These are phyloP conservation scores for Limnephilus rhombicus DNA, from an alignment of 2,888 invertebrate genomes.

Conservation along the genomic window DNA sequence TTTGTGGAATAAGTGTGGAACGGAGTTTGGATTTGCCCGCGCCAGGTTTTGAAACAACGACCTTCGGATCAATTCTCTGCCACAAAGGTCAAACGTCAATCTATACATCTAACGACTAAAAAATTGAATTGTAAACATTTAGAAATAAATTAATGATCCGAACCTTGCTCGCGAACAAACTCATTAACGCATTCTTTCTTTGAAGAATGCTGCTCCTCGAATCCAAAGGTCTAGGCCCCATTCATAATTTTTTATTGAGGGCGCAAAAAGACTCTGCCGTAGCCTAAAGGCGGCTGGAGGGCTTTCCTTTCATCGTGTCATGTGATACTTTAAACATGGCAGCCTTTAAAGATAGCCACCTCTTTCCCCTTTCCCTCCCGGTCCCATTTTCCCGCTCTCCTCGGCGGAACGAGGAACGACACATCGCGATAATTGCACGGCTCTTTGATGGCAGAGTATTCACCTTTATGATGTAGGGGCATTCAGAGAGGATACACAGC, in stretches of 20 bases:
- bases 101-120: not conserved
- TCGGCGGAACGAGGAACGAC: constrained; percentile 47
- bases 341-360: constrained; percentile 44
- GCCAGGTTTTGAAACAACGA: not conserved
- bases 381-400: constrained; percentile 33
- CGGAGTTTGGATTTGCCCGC: too few species aligned
- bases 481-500: constrained; percentile 26
- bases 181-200: constrained; percentile 34
- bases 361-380: constrained; percentile 28
- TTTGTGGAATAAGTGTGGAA: too few species aligned
- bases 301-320: constrained; percentile 52
- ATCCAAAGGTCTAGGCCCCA: constrained; percentile 39
- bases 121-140: not conserved
- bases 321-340: constrained; percentile 54
- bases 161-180: constrained; percentile 9
- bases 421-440: constrained; percentile 64
- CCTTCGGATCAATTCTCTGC: not conserved
- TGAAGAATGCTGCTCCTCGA: constrained; percentile 37
- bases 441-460: constrained; percentile 63
- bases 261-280: constrained; percentile 48
- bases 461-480: constrained; percentile 62
- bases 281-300: constrained; percentile 28
- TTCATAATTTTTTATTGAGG: constrained; percentile 45
- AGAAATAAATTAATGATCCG: not conserved
- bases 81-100: not conserved